Evolutionary conservation across 1,140 invertebrate species (phyloP), one percentile per base, ranked within the genome.

Genomic region (Plutomurus gul): DNA sequence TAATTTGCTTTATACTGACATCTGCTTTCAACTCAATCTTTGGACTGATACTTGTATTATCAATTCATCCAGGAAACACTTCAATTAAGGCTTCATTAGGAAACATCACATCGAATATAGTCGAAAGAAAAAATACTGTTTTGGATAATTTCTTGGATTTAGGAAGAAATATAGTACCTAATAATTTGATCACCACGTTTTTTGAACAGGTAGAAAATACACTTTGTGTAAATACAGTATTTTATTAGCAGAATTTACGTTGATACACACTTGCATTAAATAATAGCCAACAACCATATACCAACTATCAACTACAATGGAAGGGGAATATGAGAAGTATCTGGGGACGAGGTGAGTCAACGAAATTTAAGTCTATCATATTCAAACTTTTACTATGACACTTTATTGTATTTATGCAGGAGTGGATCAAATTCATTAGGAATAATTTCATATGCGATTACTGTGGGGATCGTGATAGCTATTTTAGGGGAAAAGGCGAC

Each of bases 101-200:
- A 37, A 83, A 84, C n/a, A 25, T 71, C 2, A 65, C 40, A n/a
- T 84, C 86, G 1, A 85, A 88, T 30, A n/a, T 76, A 3, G 49
- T 27, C 2, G 81, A 87, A 87, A 80, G 88, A 87, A 78, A 88
- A 78, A 91, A 92, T 36, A 93, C 91, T 84, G 91, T 95, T 78
- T 86, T 95, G 84, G 94, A 95, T 85, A 93, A 93, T 84, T 89
- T 96, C 78, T 87, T 96, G 84, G 94, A 95, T 89, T 90, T 95
- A 84, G 94, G 93, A 87, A 91, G 92, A 87, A 95, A 95, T 87
- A 91, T 96, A 84, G 92, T 95, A 83, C 93, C 94, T 7, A 94
- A 95, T 85, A 96, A 96, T 88, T 88, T 96, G 56, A 94, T 96
- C 84, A 93, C 95, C 87, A 93, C 94, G 43, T 91, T 93, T 37